phyloP scores from a whole-genome alignment of 2,888 invertebrate genomes.

The Conomelus anceps region DNA sequence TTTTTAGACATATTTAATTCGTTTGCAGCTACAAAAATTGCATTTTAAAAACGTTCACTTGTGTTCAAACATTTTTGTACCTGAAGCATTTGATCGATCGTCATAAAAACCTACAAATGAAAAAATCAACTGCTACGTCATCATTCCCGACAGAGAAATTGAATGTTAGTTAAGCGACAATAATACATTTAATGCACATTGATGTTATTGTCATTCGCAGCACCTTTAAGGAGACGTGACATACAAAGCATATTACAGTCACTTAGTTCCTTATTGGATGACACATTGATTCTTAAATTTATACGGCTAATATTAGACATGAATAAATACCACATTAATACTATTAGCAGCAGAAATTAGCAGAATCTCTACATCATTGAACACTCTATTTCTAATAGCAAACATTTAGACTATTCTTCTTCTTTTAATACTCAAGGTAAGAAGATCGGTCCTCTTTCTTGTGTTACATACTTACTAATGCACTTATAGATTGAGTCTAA shows the following conservation, averaged over 20 bases:
- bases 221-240: slow-evolving; percentile 27
- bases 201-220: slow-evolving; percentile 31
- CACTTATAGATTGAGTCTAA: background rate
- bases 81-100: no score
- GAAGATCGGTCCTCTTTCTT: background rate
- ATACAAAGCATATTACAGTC: background rate
- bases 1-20: no score
- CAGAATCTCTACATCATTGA: background rate
- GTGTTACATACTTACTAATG: background rate
- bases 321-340: background rate
- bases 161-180: background rate
- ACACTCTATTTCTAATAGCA: background rate
- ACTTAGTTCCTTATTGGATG: background rate
- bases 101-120: no score
- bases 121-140: no score
- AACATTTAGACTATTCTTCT: background rate
- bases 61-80: no score
- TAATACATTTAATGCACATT: slow-evolving; percentile 26
- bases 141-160: no score
- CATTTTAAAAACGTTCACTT: no score
- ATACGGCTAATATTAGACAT: background rate
- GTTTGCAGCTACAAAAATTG: no score
- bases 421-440: background rate
- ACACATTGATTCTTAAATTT: background rate
- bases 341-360: background rate